Base-by-base conservation (phyloP, 2,888 invertebrate genomes). In the Hirudinaria manillensis region DNA sequence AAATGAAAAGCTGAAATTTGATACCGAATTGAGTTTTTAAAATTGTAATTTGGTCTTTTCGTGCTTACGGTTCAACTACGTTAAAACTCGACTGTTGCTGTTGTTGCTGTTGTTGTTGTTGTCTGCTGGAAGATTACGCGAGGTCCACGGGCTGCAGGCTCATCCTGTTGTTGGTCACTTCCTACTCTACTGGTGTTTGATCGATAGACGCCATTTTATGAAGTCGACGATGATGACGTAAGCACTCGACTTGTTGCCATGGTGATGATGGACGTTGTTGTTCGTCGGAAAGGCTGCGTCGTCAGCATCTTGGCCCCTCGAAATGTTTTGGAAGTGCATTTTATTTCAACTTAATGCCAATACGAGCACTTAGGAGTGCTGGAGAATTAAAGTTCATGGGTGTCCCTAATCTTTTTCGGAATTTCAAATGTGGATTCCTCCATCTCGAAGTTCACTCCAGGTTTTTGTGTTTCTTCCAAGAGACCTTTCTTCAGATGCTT, bases 381-480 rank as follows among this genome's bases (percentile, higher is more conserved):
- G 45, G 36, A 45, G 45, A 27, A 51, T 27, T 6, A 61, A 36
- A 4, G 65, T 13, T 29, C 45, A 75, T 55, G 77, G 6, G 82
- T 81, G 78, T 85, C 84, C 27, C 84, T 77, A 13, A 85, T 77
- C 77, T 81, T 82, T 66, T 81, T 80, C 45, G 84, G 78, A 36
- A 84, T 81, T 76, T 85, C 83, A 77, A n/a, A n/a, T n/a, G 29
- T 21, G 0, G 24, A 29, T 27, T n/a, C n/a, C 53, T 76, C 55
- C 51, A 36, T n/a, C 29, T 66, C 34, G 29, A 21, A 90, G 89
- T 70, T 77, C 56, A 78, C 77, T 61, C 78, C 77, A n/a, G 34
- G 77, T 72, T 13, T 86, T 86, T 80, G 90, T 88, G 82, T 92
- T 92, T 0, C 93, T 86, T 19, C 90, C 90, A 0, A 91, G 92